Evolutionary conservation across 2,797 vertebrate genomes (phyloP).

Genomic region (Sus cebifrons): DNA sequence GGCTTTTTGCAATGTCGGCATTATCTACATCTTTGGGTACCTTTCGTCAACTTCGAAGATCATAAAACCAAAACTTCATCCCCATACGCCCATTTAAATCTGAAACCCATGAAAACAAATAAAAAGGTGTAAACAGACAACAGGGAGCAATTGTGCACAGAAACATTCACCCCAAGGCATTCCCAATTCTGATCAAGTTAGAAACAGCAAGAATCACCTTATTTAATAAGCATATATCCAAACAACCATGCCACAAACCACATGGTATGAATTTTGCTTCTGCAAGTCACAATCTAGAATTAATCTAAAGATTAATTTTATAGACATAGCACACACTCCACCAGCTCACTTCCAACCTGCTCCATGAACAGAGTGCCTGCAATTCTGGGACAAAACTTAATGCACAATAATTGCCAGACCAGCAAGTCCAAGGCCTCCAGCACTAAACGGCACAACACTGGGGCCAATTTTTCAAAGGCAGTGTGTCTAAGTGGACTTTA

Average conservation of each 20-base stretch:
- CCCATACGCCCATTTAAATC: background rate
- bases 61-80: slow-evolving; percentile 65
- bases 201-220: slow-evolving; percentile 79
- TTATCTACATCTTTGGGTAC: background rate
- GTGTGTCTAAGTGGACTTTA: slow-evolving; percentile 1
- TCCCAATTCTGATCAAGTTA: background rate
- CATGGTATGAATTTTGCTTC: slow-evolving; percentile 69
- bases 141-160: background rate
- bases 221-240: slow-evolving; percentile 75
- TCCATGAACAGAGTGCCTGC: slow-evolving; percentile 71
- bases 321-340: slow-evolving; percentile 63
- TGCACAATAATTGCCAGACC: slow-evolving; percentile 68
- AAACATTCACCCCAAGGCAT: background rate
- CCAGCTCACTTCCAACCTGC: slow-evolving; percentile 78
- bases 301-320: slow-evolving; percentile 80
- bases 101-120: background rate
- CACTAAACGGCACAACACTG: background rate
- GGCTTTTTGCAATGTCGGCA: background rate
- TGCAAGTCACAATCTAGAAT: slow-evolving; percentile 84
- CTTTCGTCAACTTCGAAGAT: slow-evolving; percentile 42
- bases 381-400: slow-evolving; percentile 78
- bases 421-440: slow-evolving; percentile 44
- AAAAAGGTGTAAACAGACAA: background rate
- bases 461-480: background rate
- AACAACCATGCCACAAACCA: slow-evolving; percentile 72